Evolutionary conservation across 2,888 invertebrate species (phyloP).

Genomic region (Lasioglossum malachurum): DNA sequence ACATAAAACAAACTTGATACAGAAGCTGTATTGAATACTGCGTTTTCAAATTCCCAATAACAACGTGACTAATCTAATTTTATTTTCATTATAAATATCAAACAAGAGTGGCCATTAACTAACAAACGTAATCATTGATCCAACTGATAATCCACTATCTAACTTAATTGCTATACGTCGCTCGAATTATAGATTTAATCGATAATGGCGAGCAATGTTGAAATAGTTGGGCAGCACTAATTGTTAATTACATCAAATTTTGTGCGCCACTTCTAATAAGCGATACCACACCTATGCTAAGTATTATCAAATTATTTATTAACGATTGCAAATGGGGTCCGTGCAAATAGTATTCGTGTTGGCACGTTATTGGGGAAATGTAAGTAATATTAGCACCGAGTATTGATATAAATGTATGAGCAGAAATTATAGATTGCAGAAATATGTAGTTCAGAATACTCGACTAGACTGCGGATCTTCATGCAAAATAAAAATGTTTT

Average conservation of each 20-base stretch:
- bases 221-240: not conserved
- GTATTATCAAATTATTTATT: not conserved
- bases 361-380: too few species aligned
- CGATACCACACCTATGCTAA: not conserved
- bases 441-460: not conserved
- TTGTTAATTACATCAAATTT: not conserved
- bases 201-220: not conserved
- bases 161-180: not conserved
- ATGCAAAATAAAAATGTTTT: too few species aligned
- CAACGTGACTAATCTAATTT: not conserved
- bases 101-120: not conserved
- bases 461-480: too few species aligned
- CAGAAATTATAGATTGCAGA: not conserved
- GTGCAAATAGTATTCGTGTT: not conserved
- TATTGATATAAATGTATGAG: not conserved
- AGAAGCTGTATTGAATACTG: not conserved
- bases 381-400: not conserved
- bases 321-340: not conserved
- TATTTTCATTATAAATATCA: not conserved
- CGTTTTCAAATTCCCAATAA: not conserved
- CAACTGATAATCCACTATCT: not conserved
- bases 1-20: not conserved
- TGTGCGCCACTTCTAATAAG: not conserved
- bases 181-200: conserved; percentile 1
- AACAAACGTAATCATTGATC: not conserved